Base-by-base conservation (phyloP, 1,140 invertebrate genomes). In the Tetranychus cinnabarinus region DNA sequence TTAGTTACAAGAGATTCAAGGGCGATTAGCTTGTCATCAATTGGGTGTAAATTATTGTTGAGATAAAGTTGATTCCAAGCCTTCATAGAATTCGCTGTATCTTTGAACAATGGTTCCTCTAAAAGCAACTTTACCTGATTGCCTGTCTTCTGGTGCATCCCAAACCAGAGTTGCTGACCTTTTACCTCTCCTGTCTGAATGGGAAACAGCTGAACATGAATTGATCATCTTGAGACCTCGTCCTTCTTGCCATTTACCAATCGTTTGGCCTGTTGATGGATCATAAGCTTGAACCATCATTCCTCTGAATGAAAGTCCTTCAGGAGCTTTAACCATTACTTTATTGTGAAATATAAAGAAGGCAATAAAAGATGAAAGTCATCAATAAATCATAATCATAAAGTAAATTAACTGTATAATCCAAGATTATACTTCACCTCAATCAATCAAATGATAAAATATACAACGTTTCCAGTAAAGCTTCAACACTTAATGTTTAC, bases 151-250 rank as follows among this genome's bases (percentile, higher is more conserved):
- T n/a, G 83, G 83, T 2, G 83, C 82, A 67, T 78, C 77, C 84
- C 84, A 86, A 23, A 83, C 71, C 12, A 86, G 74, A 12, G 77
- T 81, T 1, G 82, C 83, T 45, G 79, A 76, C 42, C 79, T 73
- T 68, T 86, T 86, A 64, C 82, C 83, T 84, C 77, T 75, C n/a
- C 82, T 82, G 70, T 86, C 83, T 4, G 79, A 79, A 68, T 86
- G 84, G 12, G 83, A 85, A 62, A 85, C 78, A 34, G 82, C 77
- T 15, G 82, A 78, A 69, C 84, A 86, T 69, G 85, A 83, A 1
- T 81, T 76, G 65, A 84, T 80, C 2, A 78, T 74, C 61, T 82
- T 84, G 0, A 82, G 82, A 66, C 85, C 84, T 0, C 79, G 76
- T 1, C 80, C 80, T 63, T 79, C 73, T 39, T 79, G 73, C 78